Conservation (phyloP, 1,140 invertebrate species). For the Paracyclopina nana region DNA sequence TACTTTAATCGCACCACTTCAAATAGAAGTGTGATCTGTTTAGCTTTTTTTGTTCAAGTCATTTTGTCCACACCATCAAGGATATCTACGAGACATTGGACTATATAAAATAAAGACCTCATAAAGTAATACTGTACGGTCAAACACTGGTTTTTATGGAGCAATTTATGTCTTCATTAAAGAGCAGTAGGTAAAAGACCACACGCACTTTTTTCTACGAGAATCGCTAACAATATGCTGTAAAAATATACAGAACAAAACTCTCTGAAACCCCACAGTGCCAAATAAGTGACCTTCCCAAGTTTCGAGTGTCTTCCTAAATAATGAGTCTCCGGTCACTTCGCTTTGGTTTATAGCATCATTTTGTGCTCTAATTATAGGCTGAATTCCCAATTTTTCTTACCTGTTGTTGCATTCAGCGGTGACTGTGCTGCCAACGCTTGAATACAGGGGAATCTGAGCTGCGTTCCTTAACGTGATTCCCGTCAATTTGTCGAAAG, state of each 20-base stretch:
- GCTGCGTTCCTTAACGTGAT: background rate
- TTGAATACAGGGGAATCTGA: background rate
- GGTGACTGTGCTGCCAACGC: constrained; percentile 3
- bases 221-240: background rate
- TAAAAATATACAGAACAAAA: background rate
- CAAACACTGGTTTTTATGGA: too few relatives aligned
- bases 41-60: too few relatives aligned
- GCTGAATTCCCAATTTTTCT: background rate
- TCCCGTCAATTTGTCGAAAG: background rate
- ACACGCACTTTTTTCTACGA: background rate
- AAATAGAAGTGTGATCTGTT: too few relatives aligned
- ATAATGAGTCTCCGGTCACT: background rate
- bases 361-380: background rate
- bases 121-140: too few relatives aligned
- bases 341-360: background rate
- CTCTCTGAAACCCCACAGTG: background rate
- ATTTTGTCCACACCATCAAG: too few relatives aligned
- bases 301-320: background rate
- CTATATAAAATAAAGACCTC: too few relatives aligned
- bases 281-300: background rate
- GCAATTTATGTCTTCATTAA: too few relatives aligned
- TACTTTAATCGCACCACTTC: too few relatives aligned
- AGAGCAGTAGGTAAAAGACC: too few relatives aligned
- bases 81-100: too few relatives aligned
- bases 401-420: constrained; percentile 1